Evolutionary conservation across 2,113 vertebrate genomes (phyloP), one percentile per base, ranked within the genome.

Genomic region (Delphinus delphis): DNA sequence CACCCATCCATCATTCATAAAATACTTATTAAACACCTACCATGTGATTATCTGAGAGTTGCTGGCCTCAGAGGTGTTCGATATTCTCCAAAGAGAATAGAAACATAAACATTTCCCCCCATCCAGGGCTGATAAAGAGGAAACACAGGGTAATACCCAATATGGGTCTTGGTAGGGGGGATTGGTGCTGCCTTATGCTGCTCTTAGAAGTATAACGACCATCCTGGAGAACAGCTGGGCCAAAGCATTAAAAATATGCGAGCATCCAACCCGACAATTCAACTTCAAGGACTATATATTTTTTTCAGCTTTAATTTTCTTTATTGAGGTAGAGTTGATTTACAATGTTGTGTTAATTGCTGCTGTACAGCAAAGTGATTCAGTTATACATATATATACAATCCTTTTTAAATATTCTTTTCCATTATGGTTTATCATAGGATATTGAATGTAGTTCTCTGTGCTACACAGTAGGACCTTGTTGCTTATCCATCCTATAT

Each of bases 171-270:
- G 8, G 6, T 15, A 17, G 50, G 17, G 15, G 23, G 63, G 18
- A 3, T 0, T 8, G 28, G 53, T 0, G 0, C 8, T 25, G 9
- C 21, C 15, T n/a, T 18, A 36, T 10, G 2, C 1, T 1, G 44
- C 74, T 36, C 21, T 10, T 23, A 25, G 12, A 70, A 28, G 15
- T 9, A 3, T 13, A 7, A 28, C 33, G 68, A 4, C 44, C 21
- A 11, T 90, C 53, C 53, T 65, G 31, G 36, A 50, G 20, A 62
- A 76, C 28, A 28, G 1, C 14, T 3, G 36, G 60, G 14, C 26
- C 26, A 62, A 67, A 38, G 50, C 23, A 8, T 44, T 25, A n/a
- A 15, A 68, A 55, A 33, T 0, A 12, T 3, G 3, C 65, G 8
- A 18, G 41, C 0, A 1, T 38, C 58, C 21, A 44, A 17, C 2